phyloP scores from a whole-genome alignment of 2,888 invertebrate genomes.

The Noctuana brunneofusca region DNA sequence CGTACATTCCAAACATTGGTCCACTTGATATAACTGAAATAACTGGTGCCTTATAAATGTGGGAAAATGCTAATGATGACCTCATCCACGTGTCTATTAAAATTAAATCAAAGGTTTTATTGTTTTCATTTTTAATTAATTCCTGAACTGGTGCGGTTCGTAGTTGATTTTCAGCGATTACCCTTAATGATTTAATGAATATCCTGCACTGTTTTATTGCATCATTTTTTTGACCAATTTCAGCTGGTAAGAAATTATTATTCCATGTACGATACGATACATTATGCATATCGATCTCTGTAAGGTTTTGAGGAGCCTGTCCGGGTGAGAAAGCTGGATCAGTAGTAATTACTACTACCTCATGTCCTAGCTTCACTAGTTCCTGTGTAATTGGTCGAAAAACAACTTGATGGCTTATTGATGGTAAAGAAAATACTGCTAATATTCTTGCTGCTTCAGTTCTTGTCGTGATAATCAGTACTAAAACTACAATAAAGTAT shows the following conservation, averaged over 20 bases:
- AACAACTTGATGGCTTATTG: no score
- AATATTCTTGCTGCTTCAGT: no score
- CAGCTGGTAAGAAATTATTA: constrained; percentile 2
- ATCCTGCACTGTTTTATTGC: constrained; percentile 23
- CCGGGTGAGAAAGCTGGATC: no score
- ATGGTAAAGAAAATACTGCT: no score
- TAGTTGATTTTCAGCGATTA: constrained; percentile 40
- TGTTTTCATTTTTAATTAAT: constrained; percentile 40
- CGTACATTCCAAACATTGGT: constrained; percentile 17
- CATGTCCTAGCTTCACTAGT: no score
- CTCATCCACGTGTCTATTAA: constrained; percentile 41
- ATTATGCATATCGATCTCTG: constrained; percentile 58
- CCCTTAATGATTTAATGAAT: not conserved
- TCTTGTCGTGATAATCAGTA: no score
- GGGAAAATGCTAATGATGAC: constrained; percentile 37
- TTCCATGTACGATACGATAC: constrained; percentile 46
- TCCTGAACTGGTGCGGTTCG: constrained; percentile 30
- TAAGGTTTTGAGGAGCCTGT: constrained; percentile 27
- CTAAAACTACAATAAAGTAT: no score
- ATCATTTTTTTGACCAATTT: constrained; percentile 20
- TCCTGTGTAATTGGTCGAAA: no score
- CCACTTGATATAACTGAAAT: constrained; percentile 43
- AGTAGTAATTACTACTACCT: no score
- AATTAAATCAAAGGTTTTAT: constrained; percentile 41
- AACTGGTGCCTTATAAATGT: constrained; percentile 42